Evolutionary conservation across 1,140 invertebrate genomes (phyloP).

Genomic region (Drosophila sulfurigaster): DNA sequence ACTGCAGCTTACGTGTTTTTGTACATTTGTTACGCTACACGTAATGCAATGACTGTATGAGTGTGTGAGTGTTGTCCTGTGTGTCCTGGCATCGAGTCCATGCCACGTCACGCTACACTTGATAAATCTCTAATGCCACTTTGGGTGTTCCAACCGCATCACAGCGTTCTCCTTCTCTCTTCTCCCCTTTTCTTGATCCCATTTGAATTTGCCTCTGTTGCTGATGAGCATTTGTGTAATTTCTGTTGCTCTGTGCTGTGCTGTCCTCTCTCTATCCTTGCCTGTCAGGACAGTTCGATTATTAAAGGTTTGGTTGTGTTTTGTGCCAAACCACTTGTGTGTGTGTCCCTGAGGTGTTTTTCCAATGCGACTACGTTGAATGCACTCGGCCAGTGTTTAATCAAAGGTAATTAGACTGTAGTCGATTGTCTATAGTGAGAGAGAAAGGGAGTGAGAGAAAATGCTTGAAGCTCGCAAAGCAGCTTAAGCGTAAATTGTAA

Average conservation of each 20-base stretch:
- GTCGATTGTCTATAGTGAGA: constrained; percentile 49
- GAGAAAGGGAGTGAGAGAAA: neutral
- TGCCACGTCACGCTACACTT: constrained; percentile 81
- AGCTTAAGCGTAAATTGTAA: constrained; percentile 18
- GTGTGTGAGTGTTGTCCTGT: constrained; percentile 6
- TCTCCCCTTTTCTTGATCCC: neutral
- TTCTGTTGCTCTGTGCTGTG: constrained; percentile 60
- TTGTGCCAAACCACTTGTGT: constrained; percentile 52
- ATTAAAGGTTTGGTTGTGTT: constrained; percentile 69
- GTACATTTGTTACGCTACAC: constrained; percentile 83
- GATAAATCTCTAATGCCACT: constrained; percentile 83
- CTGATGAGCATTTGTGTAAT: constrained; percentile 69
- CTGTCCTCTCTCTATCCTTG: neutral
- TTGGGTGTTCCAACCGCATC: constrained; percentile 75
- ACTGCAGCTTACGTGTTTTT: constrained; percentile 75
- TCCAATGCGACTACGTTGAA: constrained; percentile 29
- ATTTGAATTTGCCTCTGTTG: constrained; percentile 21
- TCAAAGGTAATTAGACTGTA: constrained; percentile 78
- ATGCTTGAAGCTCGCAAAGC: neutral
- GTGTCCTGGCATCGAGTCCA: constrained; percentile 52
- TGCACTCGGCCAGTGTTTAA: constrained; percentile 70
- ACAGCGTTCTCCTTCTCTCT: neutral
- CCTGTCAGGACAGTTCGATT: constrained; percentile 53
- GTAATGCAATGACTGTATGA: constrained; percentile 72
- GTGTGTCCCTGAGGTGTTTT: constrained; percentile 50